phyloP scores from a whole-genome alignment of 2,888 invertebrate species.

The Andrena bicolor region DNA sequence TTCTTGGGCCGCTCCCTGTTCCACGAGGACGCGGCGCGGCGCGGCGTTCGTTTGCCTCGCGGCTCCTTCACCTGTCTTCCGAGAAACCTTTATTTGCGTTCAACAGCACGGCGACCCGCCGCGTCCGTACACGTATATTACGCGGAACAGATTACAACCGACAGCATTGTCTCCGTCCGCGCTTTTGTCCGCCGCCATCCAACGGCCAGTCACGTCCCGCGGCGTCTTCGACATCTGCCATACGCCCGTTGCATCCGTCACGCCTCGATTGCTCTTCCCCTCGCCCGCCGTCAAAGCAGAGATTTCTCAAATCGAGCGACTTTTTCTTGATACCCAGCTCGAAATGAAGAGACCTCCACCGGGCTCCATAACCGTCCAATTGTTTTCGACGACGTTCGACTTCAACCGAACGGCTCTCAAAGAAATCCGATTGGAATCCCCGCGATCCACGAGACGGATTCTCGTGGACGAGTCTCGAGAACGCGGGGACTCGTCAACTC shows the following conservation, averaged over 20 bases:
- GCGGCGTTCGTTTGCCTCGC: constrained; percentile 26
- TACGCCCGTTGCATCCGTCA: not conserved
- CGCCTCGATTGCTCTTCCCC: not conserved
- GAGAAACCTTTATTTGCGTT: constrained; percentile 48
- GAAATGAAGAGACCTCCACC: no score
- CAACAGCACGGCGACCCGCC: constrained; percentile 4
- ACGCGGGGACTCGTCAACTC: no score
- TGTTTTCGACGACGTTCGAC: no score
- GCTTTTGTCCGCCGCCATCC: constrained; percentile 1
- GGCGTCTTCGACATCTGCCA: constrained; percentile 1
- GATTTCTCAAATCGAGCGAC: not conserved
- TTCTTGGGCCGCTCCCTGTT: constrained; percentile 13
- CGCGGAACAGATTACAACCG: constrained; percentile 31
- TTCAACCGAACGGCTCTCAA: no score
- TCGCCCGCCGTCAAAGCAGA: not conserved
- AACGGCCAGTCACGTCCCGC: constrained; percentile 4
- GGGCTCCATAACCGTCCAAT: no score
- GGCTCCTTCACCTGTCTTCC: constrained; percentile 47
- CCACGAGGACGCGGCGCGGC: not conserved
- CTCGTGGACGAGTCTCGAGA: no score
- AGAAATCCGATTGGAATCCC: no score
- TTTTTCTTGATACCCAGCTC: no score
- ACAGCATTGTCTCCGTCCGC: constrained; percentile 12
- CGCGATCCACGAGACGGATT: no score
- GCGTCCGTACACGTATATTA: constrained; percentile 13